Percentiles rank a stretch among this genome's conserved stretches.
phyloP scores from a whole-genome alignment of 2,113 vertebrate genomes.

The Oxygymnocypris stewartii region DNA sequence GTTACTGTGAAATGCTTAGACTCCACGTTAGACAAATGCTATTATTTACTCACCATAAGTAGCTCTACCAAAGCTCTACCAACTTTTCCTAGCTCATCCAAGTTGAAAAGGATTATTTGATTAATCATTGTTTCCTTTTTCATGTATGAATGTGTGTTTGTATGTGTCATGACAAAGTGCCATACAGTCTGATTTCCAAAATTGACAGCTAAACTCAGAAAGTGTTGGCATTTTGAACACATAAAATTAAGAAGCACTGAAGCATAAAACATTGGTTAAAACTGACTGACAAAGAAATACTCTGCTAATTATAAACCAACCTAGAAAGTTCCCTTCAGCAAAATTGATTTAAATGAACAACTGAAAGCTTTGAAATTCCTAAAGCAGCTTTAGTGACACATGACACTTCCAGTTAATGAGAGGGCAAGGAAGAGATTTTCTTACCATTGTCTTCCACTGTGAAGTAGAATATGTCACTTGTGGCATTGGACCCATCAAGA shows the following conservation, averaged over 20 bases:
- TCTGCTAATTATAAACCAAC: slow-evolving; percentile 52
- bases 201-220: slow-evolving; percentile 6
- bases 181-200: neutral
- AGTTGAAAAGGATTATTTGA: slow-evolving; percentile 41
- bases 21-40: slow-evolving; percentile 45
- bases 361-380: slow-evolving; percentile 5
- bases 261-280: neutral
- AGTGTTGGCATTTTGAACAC: neutral
- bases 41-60: slow-evolving; percentile 51
- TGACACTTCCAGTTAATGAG: slow-evolving; percentile 41
- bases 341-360: slow-evolving; percentile 17
- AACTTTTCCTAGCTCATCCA: slow-evolving; percentile 63
- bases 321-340: neutral
- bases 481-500: slow-evolving; percentile 77
- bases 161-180: neutral
- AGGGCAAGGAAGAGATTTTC: slow-evolving; percentile 51
- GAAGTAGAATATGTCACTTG: slow-evolving; percentile 85
- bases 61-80: slow-evolving; percentile 38
- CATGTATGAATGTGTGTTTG: slow-evolving; percentile 46
- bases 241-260: neutral
- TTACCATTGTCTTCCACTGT: slow-evolving; percentile 83
- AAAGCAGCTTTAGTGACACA: slow-evolving; percentile 9
- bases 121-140: slow-evolving; percentile 56
- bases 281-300: slow-evolving; percentile 64
- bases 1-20: neutral